Conservation (phyloP, 2,113 vertebrate genomes). For the Crypturellus undulatus region DNA sequence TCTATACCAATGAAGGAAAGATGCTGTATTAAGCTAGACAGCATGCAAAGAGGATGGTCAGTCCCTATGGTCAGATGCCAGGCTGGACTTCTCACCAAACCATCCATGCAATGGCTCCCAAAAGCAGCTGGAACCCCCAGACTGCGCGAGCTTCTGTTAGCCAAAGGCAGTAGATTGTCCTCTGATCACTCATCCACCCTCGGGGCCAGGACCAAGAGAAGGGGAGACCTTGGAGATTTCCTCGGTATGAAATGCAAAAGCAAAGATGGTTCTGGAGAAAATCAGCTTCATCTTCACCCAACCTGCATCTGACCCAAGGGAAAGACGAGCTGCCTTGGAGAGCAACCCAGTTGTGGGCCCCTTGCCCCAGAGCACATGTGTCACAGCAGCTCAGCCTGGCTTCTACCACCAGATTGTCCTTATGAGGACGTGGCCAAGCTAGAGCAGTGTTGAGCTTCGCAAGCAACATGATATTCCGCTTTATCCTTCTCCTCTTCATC, state of each 20-base stretch:
- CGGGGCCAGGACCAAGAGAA: neutral
- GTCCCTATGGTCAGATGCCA: neutral
- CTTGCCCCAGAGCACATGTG: neutral
- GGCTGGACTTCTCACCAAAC: neutral
- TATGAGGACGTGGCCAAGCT: neutral
- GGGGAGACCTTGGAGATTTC: neutral
- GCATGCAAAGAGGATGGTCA: neutral
- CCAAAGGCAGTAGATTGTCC: neutral
- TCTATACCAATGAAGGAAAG: neutral
- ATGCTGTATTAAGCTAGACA: neutral
- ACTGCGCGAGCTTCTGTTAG: neutral
- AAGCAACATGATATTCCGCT: neutral
- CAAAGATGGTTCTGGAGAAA: neutral
- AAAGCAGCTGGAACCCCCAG: neutral
- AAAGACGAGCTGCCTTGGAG: neutral
- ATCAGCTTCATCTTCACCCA: neutral
- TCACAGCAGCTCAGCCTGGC: neutral
- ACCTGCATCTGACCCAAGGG: neutral
- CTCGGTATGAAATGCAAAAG: neutral
- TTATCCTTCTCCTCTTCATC: neutral
- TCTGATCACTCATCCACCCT: neutral
- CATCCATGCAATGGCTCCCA: rapidly evolving
- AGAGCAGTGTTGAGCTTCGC: neutral
- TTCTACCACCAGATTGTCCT: neutral
- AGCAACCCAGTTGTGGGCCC: neutral